Base-by-base conservation (phyloP, 2,113 vertebrate genomes). In the Anhinga anhinga region DNA sequence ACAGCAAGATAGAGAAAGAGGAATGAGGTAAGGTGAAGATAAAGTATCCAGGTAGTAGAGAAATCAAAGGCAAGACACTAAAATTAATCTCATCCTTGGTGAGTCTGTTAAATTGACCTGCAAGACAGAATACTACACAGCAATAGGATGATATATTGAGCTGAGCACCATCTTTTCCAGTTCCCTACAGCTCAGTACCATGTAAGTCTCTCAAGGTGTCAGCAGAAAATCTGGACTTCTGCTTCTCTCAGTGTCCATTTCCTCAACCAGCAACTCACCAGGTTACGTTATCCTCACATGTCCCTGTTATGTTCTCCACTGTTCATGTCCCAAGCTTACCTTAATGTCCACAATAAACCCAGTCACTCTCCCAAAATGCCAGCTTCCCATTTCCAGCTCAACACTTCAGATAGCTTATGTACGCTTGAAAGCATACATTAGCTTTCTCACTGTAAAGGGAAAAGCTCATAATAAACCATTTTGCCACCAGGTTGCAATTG, bases 281-380 rank as follows among this genome's bases (percentile, higher is more conserved):
- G 7, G 9, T 23, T 4, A 40, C 1, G 0, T 32, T 82, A 22
- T 30, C 26, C 70, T 72, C 62, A 30, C 16, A 27, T 0, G 1
- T 66, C 72, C 63, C 55, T 77, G 15, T 63, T 50, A 2, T 29
- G 7, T 19, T 40, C 47, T 26, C 42, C 12, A 2, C 59, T 55
- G 3, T 47, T 47, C 25, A 8, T 63, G 50, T 95, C 73, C 86
- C 59, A 58, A 18, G 20, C 13, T 91, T 73, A 74, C 77, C 77
- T 27, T 40, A 45, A 49, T 3, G 29, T 2, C 63, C 55, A 63
- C 32, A 71, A 2, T 38, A 67, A 86, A 88, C 19, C n/a, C 65
- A 74, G 26, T n/a, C 58, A 23, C 73, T 23, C 26, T 72, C 26
- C 8, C 29, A 23, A 52, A 42, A 82, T 32, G 23, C 22, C 82